Conservation (phyloP, 2,113 vertebrate genomes). For the Haliaeetus leucogaster region DNA sequence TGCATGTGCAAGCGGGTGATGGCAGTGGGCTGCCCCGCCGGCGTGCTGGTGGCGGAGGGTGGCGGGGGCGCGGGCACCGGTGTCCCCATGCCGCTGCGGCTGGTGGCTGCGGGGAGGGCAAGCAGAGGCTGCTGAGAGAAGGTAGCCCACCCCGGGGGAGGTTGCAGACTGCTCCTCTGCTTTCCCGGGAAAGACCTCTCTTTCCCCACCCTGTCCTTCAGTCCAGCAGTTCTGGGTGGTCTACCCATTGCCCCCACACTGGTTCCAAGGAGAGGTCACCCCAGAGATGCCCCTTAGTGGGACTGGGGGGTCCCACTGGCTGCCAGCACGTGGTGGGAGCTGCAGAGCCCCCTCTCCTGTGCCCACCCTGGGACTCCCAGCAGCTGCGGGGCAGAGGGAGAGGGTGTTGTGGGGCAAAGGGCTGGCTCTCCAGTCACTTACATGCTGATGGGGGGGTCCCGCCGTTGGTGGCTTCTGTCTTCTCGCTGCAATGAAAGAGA, state of each 20-base stretch:
- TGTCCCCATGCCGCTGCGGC: constrained; percentile 68
- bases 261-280: no score
- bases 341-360: not conserved
- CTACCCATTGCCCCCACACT: fast-evolving
- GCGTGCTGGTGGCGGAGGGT: constrained; percentile 69
- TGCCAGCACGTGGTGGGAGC: fast-evolving
- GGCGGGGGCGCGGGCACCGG: constrained; percentile 78
- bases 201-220: fast-evolving
- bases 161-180: fast-evolving
- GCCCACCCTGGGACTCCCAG: not conserved
- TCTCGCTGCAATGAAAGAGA: constrained; percentile 81
- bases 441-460: constrained; percentile 78
- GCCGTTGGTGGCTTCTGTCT: constrained; percentile 90
- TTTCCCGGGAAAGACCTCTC: not conserved
- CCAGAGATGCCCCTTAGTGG: not conserved
- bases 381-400: fast-evolving
- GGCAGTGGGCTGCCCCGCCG: constrained; percentile 77
- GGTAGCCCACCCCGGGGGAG: not conserved
- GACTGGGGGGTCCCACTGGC: fast-evolving
- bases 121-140: not conserved
- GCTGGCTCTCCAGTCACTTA: constrained; percentile 55
- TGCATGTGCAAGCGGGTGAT: constrained; percentile 91
- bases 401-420: not conserved
- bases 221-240: not conserved
- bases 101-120: not conserved